A percentile compares a stretch with the other conserved stretches of the same genome.
Conservation (phyloP, 2,797 vertebrate genomes). For the Prunella strophiata region DNA sequence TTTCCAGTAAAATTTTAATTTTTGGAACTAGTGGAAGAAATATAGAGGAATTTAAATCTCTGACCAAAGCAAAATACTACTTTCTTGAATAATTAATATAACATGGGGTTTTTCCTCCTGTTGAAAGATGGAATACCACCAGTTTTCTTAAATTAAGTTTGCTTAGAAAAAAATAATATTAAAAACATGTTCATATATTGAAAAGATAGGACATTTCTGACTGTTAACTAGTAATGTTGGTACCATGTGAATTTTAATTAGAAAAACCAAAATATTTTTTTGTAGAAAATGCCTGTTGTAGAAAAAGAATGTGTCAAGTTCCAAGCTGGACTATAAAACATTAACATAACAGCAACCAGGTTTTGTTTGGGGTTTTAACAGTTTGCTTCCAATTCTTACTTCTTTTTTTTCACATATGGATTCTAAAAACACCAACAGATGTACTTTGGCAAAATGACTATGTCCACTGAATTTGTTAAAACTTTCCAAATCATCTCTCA, state of each 20-base stretch:
- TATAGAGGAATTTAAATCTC: neutral
- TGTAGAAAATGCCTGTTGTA: neutral
- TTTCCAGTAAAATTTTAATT: neutral
- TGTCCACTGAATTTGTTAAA: neutral
- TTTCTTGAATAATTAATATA: neutral
- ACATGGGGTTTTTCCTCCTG: fast-evolving
- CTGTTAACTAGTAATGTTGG: neutral
- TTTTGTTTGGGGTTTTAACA: neutral
- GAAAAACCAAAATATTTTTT: neutral
- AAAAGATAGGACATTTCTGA: neutral
- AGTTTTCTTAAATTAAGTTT: neutral
- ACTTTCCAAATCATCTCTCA: neutral
- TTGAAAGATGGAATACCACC: neutral
- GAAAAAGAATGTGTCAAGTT: neutral
- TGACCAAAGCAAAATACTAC: neutral
- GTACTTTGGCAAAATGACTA: neutral
- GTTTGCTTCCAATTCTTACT: neutral
- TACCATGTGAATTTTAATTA: neutral
- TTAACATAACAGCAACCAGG: neutral
- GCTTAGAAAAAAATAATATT: neutral
- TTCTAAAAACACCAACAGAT: neutral
- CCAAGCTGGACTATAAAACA: neutral
- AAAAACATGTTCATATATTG: neutral
- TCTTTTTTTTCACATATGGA: neutral
- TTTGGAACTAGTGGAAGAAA: neutral